Evolutionary conservation across 2,113 vertebrate genomes (phyloP), one percentile per base, ranked within the genome.

Genomic region (Abramis brama): DNA sequence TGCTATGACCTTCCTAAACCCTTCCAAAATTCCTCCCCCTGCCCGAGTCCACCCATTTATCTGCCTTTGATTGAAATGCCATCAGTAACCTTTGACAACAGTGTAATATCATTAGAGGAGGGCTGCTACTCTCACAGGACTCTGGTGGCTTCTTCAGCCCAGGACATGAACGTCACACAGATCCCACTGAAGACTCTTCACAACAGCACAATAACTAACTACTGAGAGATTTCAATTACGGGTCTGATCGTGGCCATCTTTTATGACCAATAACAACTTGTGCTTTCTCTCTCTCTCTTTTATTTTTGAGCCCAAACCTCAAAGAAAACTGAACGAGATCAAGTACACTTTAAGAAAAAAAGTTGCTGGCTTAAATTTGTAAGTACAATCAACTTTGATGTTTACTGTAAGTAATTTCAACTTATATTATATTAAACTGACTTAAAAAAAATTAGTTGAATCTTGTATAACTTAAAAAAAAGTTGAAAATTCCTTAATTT

Each of bases 1-100:
- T 93, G 94, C 96, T 97, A 97, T 96, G 97, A 97, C 96, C 96
- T 97, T 96, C 95, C 94, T 95, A 96, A 96, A 97, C 93, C 95
- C 96, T 96, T 96, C 95, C 96, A 96, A 94, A 96, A 94, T 85
- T 89, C 95, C 94, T 96, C 94, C 94, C 95, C 94, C 94, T 92
- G 92, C 93, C 94, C 92, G 90, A 94, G 91, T 93, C 93, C 92
- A 90, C 91, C 92, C 92, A 94, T 94, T 95, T 94, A 96, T 94
- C 93, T 92, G 94, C 87, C 91, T 95, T 95, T 95, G 94, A 96
- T 94, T 95, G 96, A 96, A 96, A 96, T 86, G 91, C 90, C 92
- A 94, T 95, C 95, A 95, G 94, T 95, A 96, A 95, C 94, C 95
- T 91, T 93, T 94, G 94, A 95, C 95, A 96, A 93, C 92, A 93